Base-by-base conservation (phyloP, 2,888 invertebrate genomes). In the Kryphioiulus occultus region DNA sequence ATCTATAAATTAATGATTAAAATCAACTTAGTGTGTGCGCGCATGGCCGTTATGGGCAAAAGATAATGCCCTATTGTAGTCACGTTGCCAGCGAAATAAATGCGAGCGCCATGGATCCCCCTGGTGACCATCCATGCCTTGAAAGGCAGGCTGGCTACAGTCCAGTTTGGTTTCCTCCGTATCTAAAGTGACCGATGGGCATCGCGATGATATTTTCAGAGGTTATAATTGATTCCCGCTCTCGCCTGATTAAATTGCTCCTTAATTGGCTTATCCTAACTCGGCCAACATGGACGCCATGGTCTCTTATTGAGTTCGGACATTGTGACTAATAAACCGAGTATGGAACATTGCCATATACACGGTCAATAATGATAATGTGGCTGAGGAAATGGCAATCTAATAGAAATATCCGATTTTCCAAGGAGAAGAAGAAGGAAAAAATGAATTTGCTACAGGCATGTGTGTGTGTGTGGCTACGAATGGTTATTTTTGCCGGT, bases 1-100 rank as follows among this genome's bases (percentile, higher is more conserved):
- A 59, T 59, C 59, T 59, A 59, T 19, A 59, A 59, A 59, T 59
- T 59, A 59, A 59, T 59, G 59, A 59, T 59, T 59, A 59, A 59
- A 59, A 59, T 59, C n/a, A 59, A 59, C n/a, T 59, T 59, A 59
- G 59, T 59, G 1, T 19, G 59, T n/a, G 59, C 59, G 59, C 59
- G 22, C n/a, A 19, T 59, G 59, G 59, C 59, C 59, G 59, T 59
- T 59, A 59, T n/a, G 39, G 22, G 59, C 59, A n/a, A 59, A 59
- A 59, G n/a, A 59, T 59, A n/a, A 59, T 59, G 9, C 22, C n/a
- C 22, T n/a, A 59, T 59, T 59, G 59, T n/a, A 59, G 59, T 59
- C 59, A 59, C 59, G 59, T 59, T 59, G 59, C 12, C 59, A 4
- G 19, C 59, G 39, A 19, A 59, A n/a, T n/a, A n/a, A n/a, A n/a